Evolutionary conservation across 2,797 vertebrate genomes (phyloP).

Genomic region (Helarctos malayanus): DNA sequence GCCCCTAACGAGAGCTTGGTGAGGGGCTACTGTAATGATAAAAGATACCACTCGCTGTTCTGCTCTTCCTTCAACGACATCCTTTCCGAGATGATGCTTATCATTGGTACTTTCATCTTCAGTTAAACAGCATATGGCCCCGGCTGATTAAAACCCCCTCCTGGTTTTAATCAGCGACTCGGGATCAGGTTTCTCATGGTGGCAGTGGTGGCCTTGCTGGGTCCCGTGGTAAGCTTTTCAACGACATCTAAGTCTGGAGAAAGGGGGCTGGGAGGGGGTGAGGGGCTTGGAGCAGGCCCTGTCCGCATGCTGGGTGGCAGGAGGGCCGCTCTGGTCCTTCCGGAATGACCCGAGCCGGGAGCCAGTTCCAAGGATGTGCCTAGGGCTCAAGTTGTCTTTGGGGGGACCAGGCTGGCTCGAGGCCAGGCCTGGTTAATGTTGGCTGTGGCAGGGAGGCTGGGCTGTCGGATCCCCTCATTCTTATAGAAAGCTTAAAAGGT

Average conservation of each 20-base stretch:
- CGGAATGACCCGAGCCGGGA: neutral
- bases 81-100: conserved; percentile 90
- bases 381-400: neutral
- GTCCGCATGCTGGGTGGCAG: conserved; percentile 63
- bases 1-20: conserved; percentile 82
- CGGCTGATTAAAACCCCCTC: conserved; percentile 90
- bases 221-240: conserved; percentile 87
- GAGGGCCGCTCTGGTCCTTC: conserved; percentile 66
- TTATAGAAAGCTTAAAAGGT: neutral
- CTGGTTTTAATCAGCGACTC: conserved; percentile 90
- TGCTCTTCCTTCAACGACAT: conserved; percentile 88
- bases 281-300: conserved; percentile 80
- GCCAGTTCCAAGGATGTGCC: fast-evolving
- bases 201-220: conserved; percentile 88
- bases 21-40: conserved; percentile 86
- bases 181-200: conserved; percentile 89
- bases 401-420: neutral
- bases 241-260: conserved; percentile 86
- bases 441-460: neutral
- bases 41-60: conserved; percentile 89
- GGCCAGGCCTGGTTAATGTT: neutral
- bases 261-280: conserved; percentile 79
- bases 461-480: neutral
- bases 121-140: conserved; percentile 90
- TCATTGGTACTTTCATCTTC: conserved; percentile 90